Percentiles rank a stretch among this genome's conserved stretches.
phyloP scores from a whole-genome alignment of 2,797 vertebrate genomes.

The Melanotaenia trifasciata region DNA sequence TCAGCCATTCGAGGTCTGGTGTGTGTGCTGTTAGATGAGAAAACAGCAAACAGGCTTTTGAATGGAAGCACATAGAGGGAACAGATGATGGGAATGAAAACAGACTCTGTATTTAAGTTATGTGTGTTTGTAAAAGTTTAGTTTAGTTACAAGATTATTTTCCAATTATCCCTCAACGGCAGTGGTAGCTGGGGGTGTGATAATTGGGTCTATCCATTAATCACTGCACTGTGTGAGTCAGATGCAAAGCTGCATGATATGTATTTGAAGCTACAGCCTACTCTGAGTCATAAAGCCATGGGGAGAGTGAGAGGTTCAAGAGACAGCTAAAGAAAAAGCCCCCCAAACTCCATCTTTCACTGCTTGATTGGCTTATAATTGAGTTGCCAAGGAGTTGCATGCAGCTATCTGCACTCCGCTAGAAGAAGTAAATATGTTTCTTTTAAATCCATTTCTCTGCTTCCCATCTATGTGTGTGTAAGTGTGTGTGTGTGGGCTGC shows the following conservation, averaged over 20 bases:
- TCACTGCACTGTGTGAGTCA: constrained; percentile 56
- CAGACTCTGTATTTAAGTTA: constrained; percentile 20
- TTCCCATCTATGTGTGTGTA: constrained; percentile 55
- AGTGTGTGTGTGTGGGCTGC: constrained; percentile 56
- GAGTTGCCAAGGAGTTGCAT: constrained; percentile 63
- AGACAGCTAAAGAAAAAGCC: constrained; percentile 25
- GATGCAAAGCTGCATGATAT: constrained; percentile 42
- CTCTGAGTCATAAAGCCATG: constrained; percentile 40
- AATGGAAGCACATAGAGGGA: constrained; percentile 9
- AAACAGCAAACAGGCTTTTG: constrained; percentile 40
- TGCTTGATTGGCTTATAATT: constrained; percentile 72
- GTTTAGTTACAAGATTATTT: constrained; percentile 35
- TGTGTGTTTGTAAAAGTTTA: constrained; percentile 53
- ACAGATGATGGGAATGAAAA: constrained; percentile 19
- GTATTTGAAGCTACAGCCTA: constrained; percentile 38
- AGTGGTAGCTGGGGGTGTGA: constrained; percentile 31
- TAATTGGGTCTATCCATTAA: constrained; percentile 24
- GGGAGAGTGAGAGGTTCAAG: not conserved
- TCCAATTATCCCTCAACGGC: constrained; percentile 30
- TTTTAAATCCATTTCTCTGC: constrained; percentile 57
- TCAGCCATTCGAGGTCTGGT: constrained; percentile 50
- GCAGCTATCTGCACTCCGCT: constrained; percentile 41
- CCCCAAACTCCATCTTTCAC: constrained; percentile 53
- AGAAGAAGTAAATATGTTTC: constrained; percentile 54
- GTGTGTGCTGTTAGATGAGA: constrained; percentile 59